phyloP scores from a whole-genome alignment of 1,140 invertebrate species.

The Nephila pilipes region DNA sequence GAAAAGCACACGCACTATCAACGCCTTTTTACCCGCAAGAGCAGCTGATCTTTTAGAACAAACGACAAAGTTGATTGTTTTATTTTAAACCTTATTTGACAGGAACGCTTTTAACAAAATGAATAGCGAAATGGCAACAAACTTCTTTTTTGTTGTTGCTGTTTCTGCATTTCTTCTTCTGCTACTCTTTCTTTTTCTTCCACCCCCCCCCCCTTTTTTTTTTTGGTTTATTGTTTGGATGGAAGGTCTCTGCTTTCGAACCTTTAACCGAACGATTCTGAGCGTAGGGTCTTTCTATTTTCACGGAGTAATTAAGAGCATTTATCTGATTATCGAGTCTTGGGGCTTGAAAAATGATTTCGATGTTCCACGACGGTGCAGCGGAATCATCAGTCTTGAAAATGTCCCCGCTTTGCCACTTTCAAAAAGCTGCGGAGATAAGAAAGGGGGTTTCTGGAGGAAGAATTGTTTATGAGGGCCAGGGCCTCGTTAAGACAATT shows the following conservation, averaged over 20 bases:
- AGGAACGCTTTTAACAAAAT: slow-evolving; percentile 60
- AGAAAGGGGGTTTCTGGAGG: background rate
- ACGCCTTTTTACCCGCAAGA: background rate
- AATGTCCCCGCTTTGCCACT: slow-evolving; percentile 55
- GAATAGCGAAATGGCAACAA: slow-evolving; percentile 37
- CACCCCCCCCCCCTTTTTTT: too few species aligned
- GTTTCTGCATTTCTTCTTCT: background rate
- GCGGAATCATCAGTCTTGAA: slow-evolving; percentile 50
- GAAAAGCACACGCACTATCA: background rate
- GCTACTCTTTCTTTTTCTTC: background rate
- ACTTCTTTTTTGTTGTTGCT: background rate
- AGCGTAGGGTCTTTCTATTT: background rate
- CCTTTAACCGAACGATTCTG: slow-evolving; percentile 18
- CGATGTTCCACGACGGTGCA: slow-evolving; percentile 13
- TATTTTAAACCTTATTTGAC: slow-evolving; percentile 55
- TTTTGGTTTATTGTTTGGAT: background rate
- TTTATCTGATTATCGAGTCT: slow-evolving; percentile 70
- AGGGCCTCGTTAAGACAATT: slow-evolving; percentile 63
- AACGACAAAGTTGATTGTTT: slow-evolving; percentile 26
- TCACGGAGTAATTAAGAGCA: slow-evolving; percentile 49
- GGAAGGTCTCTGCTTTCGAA: slow-evolving; percentile 15
- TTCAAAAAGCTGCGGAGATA: slow-evolving; percentile 29
- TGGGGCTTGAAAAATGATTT: slow-evolving; percentile 61
- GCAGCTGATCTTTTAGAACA: background rate
- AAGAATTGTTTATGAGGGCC: slow-evolving; percentile 59